phyloP scores from a whole-genome alignment of 2,797 vertebrate species.

The Margarornis squamiger region DNA sequence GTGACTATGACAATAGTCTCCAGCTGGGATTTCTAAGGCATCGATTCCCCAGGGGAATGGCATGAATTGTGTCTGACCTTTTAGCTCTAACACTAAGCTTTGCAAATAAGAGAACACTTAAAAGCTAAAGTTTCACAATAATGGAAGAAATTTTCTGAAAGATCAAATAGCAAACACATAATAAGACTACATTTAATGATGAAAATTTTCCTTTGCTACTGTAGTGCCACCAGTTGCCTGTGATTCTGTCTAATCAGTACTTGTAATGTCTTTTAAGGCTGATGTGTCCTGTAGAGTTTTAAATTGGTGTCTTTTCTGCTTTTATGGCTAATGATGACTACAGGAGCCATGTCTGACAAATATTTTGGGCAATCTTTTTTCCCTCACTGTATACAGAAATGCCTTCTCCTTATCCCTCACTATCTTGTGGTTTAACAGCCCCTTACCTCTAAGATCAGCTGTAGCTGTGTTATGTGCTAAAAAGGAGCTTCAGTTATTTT shows the following conservation, averaged over 20 bases:
- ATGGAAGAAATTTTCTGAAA: neutral
- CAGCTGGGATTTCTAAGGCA: neutral
- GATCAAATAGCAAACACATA: neutral
- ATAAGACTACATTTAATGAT: conserved; percentile 8
- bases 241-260: neutral
- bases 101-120: neutral
- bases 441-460: neutral
- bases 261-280: neutral
- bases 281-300: neutral
- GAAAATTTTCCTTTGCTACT: neutral
- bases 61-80: neutral
- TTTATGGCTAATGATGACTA: neutral
- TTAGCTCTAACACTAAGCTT: neutral
- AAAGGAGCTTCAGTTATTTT: neutral
- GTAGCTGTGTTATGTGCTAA: neutral
- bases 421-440: neutral
- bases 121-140: neutral
- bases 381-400: neutral
- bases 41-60: neutral
- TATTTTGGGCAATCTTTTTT: neutral
- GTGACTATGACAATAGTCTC: neutral
- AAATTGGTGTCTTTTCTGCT: neutral
- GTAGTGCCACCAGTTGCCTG: neutral
- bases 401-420: neutral
- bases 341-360: neutral